Evolutionary conservation across 2,888 invertebrate genomes (phyloP).

Genomic region (Sclerodermus sp.): DNA sequence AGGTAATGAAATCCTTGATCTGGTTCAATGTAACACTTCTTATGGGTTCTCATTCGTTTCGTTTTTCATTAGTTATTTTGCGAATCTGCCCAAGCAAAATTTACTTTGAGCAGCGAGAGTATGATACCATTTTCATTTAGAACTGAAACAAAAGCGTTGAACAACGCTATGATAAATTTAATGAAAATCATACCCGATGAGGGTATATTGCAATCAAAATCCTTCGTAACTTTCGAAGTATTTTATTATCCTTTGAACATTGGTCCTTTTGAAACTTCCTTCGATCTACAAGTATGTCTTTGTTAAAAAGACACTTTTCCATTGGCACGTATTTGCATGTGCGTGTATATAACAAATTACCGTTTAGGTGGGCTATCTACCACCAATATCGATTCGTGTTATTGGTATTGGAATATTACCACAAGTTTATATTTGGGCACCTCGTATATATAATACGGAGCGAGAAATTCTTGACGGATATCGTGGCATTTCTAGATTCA

Average conservation of each 20-base stretch:
- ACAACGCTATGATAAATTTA: not conserved
- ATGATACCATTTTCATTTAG: slow-evolving; percentile 39
- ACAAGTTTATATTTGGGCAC: slow-evolving; percentile 62
- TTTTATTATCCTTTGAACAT: slow-evolving; percentile 62
- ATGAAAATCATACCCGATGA: slow-evolving; percentile 26
- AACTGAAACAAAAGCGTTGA: slow-evolving; percentile 7
- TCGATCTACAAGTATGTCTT: slow-evolving; percentile 42
- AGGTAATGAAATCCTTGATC: no score
- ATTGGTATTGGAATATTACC: slow-evolving; percentile 64
- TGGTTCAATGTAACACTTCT: no score
- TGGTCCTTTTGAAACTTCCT: slow-evolving; percentile 60
- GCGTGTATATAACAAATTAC: not conserved
- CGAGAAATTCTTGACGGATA: slow-evolving; percentile 42
- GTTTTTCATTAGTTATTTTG: slow-evolving; percentile 56
- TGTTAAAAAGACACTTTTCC: slow-evolving; percentile 25
- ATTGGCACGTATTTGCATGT: slow-evolving; percentile 1
- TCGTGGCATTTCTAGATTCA: slow-evolving; percentile 8
- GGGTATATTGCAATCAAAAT: slow-evolving; percentile 57
- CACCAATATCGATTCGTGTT: slow-evolving; percentile 61
- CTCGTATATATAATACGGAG: slow-evolving; percentile 45
- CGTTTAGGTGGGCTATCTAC: slow-evolving; percentile 61
- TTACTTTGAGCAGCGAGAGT: slow-evolving; percentile 61
- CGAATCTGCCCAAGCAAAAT: slow-evolving; percentile 39
- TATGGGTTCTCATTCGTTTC: no score
- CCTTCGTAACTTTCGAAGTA: slow-evolving; percentile 57